These are phyloP conservation scores for Sebastes matsubarae DNA, from an alignment of 2,797 vertebrate genomes.

Conservation along the genomic window DNA sequence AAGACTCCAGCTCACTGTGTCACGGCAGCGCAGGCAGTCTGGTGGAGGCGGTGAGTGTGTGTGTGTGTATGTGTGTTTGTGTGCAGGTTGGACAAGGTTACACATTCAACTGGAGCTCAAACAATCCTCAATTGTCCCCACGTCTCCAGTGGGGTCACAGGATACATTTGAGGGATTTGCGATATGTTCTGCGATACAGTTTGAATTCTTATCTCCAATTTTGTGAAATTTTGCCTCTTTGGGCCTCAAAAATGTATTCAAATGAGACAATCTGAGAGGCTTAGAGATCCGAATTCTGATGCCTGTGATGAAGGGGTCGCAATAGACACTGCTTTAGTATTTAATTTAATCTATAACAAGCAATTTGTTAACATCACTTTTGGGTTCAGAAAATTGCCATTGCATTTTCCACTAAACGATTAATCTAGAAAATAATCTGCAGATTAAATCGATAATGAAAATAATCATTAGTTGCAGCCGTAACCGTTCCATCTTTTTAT, in stretches of 20 bases:
- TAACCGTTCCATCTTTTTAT: neutral
- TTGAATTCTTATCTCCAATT: neutral
- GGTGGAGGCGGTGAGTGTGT: constrained; percentile 92
- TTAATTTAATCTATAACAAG: neutral
- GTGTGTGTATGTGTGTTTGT: neutral
- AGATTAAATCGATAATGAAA: neutral
- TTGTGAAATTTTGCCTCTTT: neutral
- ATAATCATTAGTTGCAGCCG: neutral
- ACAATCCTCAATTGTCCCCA: neutral
- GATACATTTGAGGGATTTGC: neutral
- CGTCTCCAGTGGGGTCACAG: neutral
- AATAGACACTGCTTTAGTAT: neutral
- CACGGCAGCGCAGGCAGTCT: constrained; percentile 96
- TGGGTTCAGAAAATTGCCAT: neutral
- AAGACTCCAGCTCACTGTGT: constrained; percentile 84
- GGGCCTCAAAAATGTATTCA: neutral
- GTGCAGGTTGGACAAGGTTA: neutral
- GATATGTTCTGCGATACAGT: neutral
- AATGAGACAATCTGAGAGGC: neutral
- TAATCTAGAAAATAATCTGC: neutral
- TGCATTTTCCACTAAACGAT: neutral
- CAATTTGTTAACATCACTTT: neutral
- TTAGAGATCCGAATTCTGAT: neutral
- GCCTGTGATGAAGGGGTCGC: no score
- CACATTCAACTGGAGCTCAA: neutral